Evolutionary conservation across 2,113 vertebrate genomes (phyloP).

Genomic region (Tinamus guttatus): DNA sequence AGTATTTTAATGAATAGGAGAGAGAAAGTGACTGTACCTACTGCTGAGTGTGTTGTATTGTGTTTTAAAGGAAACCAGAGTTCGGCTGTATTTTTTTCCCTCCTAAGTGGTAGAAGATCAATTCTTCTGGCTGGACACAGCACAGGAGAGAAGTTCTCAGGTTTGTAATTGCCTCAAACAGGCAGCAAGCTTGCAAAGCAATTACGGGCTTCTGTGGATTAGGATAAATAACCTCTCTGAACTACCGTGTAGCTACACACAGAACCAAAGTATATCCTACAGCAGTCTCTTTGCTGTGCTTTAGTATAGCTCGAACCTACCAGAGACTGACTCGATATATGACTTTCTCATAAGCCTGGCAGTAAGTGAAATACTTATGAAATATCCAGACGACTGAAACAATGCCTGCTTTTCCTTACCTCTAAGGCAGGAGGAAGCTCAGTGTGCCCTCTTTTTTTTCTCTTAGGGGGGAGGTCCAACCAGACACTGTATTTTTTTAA

Average conservation of each 20-base stretch:
- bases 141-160: conserved; percentile 1
- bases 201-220: conserved; percentile 55
- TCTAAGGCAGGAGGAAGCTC: background rate
- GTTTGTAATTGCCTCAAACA: conserved; percentile 29
- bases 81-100: background rate
- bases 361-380: background rate
- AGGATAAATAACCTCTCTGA: conserved; percentile 42
- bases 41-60: background rate
- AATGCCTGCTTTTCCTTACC: background rate
- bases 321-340: background rate
- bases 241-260: background rate
- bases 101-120: background rate
- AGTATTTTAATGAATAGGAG: conserved; percentile 8
- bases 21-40: background rate
- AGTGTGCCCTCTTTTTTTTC: background rate
- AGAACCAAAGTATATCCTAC: conserved; percentile 28
- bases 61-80: background rate
- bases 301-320: conserved; percentile 18
- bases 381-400: background rate
- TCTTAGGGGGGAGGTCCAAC: background rate
- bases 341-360: background rate
- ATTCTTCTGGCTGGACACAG: conserved; percentile 13
- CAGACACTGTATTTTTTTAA: background rate
- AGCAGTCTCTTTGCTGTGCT: conserved; percentile 44
- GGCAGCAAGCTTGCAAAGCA: conserved; percentile 46